These are phyloP conservation scores for Kryptolebias ocellatus DNA, from an alignment of 2,797 vertebrate genomes.

Conservation along the genomic window DNA sequence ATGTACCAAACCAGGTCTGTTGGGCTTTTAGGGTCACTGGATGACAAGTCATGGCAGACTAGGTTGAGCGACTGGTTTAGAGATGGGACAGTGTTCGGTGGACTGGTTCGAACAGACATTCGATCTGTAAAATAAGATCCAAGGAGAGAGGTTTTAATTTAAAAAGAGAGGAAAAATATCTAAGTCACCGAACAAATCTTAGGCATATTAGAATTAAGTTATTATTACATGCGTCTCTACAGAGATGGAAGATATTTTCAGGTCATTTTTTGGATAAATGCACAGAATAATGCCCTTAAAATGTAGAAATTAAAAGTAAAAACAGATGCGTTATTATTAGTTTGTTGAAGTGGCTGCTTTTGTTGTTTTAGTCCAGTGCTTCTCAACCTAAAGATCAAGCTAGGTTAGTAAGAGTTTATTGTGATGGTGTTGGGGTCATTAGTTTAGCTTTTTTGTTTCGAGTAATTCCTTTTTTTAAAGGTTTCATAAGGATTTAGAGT, in stretches of 20 bases:
- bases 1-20: constrained; percentile 28
- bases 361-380: too few relatives aligned
- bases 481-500: not conserved
- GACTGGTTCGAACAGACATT: constrained; percentile 38
- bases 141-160: not conserved
- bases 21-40: not conserved
- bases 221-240: not conserved
- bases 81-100: constrained; percentile 19
- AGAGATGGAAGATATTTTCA: not conserved
- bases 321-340: too few relatives aligned
- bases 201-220: not conserved
- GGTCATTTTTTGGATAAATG: not conserved
- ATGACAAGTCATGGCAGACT: constrained; percentile 28
- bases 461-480: not conserved
- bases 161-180: not conserved
- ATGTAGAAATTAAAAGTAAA: not conserved
- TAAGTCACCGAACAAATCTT: not conserved
- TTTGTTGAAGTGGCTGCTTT: too few relatives aligned
- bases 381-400: too few relatives aligned
- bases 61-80: constrained; percentile 39
- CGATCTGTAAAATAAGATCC: constrained; percentile 22
- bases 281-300: not conserved
- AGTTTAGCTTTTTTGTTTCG: not conserved
- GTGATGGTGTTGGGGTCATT: not conserved
- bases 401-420: too few relatives aligned